Percentiles rank a stretch among this genome's conserved stretches.
Evolutionary conservation across 2,113 vertebrate genomes (phyloP).

Genomic region (Seriola rivoliana): DNA sequence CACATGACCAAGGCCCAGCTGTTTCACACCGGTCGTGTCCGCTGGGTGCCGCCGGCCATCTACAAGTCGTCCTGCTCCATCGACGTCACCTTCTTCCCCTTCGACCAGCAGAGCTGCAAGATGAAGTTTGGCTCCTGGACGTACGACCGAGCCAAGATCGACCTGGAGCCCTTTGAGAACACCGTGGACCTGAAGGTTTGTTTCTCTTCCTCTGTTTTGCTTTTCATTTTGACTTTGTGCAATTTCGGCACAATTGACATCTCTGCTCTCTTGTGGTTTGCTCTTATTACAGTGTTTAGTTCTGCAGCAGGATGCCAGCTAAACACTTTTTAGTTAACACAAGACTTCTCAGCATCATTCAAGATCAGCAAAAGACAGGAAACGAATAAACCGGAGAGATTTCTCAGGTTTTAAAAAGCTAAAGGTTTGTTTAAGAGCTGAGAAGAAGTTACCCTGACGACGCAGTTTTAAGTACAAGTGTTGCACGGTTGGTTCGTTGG

Average conservation of each 20-base stretch:
- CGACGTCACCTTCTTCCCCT: conserved; percentile 96
- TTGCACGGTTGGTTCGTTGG: too few relatives aligned
- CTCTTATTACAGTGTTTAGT: neutral
- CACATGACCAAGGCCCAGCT: conserved; percentile 96
- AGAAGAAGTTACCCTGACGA: too few relatives aligned
- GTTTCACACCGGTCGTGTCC: conserved; percentile 91
- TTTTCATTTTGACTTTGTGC: too few relatives aligned
- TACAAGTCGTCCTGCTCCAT: conserved; percentile 98
- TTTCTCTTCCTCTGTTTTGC: neutral
- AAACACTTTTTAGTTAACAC: conserved; percentile 25
- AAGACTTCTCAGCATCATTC: neutral
- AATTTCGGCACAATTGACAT: neutral
- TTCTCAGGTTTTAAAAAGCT: neutral
- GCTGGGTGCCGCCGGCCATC: conserved; percentile 95
- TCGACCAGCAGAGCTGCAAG: conserved; percentile 97
- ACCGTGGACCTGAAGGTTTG: conserved; percentile 87
- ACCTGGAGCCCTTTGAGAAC: conserved; percentile 90
- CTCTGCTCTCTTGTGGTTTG: neutral
- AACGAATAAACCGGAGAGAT: neutral
- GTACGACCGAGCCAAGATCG: conserved; percentile 94
- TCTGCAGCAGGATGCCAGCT: conserved; percentile 16
- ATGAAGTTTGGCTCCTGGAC: conserved; percentile 99
- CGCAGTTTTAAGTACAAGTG: too few relatives aligned
- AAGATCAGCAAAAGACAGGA: conserved; percentile 65
- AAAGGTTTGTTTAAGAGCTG: too few relatives aligned